A percentile compares a stretch with the other conserved stretches of the same genome.
Evolutionary conservation across 2,113 vertebrate genomes (phyloP).

Genomic region (Pomatostomus ruficeps): DNA sequence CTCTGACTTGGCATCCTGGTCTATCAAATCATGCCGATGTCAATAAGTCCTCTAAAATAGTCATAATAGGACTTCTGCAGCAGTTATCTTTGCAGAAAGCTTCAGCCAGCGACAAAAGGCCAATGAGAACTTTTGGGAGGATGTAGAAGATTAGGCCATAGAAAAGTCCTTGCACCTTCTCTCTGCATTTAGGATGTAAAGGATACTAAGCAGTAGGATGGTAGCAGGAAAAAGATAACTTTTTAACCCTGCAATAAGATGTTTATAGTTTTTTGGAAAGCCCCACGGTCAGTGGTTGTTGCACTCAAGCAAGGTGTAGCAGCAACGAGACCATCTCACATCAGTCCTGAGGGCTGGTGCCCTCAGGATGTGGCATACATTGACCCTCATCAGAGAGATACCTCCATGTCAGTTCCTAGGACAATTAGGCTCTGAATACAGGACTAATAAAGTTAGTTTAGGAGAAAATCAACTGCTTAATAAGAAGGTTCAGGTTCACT

Average conservation of each 20-base stretch:
- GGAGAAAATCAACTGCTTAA: not conserved
- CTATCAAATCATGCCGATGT: not conserved
- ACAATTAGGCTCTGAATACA: not conserved
- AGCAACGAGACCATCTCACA: not conserved
- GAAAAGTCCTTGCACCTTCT: not conserved
- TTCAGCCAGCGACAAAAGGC: not conserved
- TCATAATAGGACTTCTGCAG: not conserved
- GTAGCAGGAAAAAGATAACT: not conserved
- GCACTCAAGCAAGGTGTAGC: not conserved
- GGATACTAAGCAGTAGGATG: not conserved
- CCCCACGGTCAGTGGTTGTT: not conserved
- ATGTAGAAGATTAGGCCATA: not conserved
- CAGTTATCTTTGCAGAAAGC: not conserved
- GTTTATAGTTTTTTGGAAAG: not conserved
- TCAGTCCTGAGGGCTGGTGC: not conserved
- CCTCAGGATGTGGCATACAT: no score
- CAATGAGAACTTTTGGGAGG: not conserved
- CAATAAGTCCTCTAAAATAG: not conserved
- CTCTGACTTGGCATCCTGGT: not conserved
- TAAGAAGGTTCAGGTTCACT: not conserved
- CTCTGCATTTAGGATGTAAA: not conserved
- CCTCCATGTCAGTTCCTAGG: not conserved
- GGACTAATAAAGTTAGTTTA: not conserved
- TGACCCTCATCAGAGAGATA: not conserved
- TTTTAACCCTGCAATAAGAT: not conserved